phyloP scores from a whole-genome alignment of 2,113 vertebrate species.

The Neolamprologus cancellatus region DNA sequence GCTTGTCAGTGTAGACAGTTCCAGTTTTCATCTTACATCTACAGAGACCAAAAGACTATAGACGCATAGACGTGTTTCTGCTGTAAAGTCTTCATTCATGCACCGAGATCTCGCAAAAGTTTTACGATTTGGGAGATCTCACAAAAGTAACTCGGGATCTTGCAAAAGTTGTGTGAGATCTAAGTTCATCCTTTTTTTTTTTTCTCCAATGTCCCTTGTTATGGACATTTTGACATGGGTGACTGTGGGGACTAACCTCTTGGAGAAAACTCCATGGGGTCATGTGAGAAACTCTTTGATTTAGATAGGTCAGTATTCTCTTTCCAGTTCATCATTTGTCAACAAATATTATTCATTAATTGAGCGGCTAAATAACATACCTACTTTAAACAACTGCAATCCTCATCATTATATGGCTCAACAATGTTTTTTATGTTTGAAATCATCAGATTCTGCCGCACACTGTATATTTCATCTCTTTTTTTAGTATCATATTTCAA shows the following conservation, averaged over 20 bases:
- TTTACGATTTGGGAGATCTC: background rate
- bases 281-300: background rate
- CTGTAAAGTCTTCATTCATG: background rate
- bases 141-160: background rate
- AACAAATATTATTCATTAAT: background rate
- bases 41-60: background rate
- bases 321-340: background rate
- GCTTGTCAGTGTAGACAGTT: background rate
- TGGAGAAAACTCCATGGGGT: background rate
- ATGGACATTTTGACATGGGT: background rate
- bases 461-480: background rate
- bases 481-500: background rate
- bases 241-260: background rate
- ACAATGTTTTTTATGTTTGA: background rate
- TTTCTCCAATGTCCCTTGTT: background rate
- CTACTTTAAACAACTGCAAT: background rate
- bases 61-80: background rate
- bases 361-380: background rate
- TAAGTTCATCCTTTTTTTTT: background rate
- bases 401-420: background rate
- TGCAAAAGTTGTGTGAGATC: background rate
- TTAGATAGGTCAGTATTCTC: background rate
- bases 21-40: background rate
- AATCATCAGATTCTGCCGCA: background rate
- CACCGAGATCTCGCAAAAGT: background rate